Base-by-base conservation (phyloP, 2,888 invertebrate species). In the Sympetrum striolatum region DNA sequence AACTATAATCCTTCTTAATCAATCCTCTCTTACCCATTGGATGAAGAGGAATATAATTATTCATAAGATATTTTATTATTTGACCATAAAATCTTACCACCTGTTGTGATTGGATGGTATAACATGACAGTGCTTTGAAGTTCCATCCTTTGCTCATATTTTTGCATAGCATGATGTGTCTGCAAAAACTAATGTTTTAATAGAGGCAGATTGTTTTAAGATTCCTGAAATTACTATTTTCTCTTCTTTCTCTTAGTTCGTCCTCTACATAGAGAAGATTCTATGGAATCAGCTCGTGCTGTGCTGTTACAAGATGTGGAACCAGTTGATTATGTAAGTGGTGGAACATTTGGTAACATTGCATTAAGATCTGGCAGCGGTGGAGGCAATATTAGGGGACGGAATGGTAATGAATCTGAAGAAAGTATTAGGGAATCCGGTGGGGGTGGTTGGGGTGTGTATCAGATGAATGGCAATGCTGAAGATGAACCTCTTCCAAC, bases 241-340 rank as follows among this genome's bases (percentile, higher is more conserved):
- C n/a, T 37, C 22, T 60, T 39, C 37, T 35, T 35, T n/a, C 35
- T 22, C 37, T 18, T 37, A 95, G 95, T 95, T 90, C 94, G 95
- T 93, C 94, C 95, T 91, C 92, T 94, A 92, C 93, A 94, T 93
- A 93, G 96, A 93, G 94, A 95, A 91, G 95, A 95, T 91, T 95
- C 95, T 31, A 95, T 95, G 93, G 97, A 97, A 93, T 96, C 96
- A 93, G 97, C 97, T 93, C 96, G 96, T 93, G 96, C 97, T 93
- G 98, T 97, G 93, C 95, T 98, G 39, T 95, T 98, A 31, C 95
- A 96, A 92, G 97, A 98, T 94, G 96, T 96, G 60, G 98, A 97
- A 91, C 95, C 96, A 93, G 92, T 95, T 91, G 97, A 97, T 91
- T 96, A 96, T 64, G 86, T 86, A n/a, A 86, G 86, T 64, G 86